Base-by-base conservation (phyloP, 2,888 invertebrate species). In the Bedellia somnulentella region DNA sequence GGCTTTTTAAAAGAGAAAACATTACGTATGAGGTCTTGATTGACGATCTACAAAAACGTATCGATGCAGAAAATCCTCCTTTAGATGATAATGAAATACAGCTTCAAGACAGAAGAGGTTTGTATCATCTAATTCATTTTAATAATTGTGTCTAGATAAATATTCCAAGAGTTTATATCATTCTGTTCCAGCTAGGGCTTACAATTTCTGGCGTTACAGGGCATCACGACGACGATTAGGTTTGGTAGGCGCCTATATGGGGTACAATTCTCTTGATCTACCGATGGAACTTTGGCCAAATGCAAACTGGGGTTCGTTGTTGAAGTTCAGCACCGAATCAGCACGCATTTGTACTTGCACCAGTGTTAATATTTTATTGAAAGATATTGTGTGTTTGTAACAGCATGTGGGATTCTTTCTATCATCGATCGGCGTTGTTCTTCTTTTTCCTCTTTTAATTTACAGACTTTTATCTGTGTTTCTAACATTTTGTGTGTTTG, bases 51-150 rank as follows among this genome's bases (percentile, higher is more conserved):
- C 90, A 92, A 57, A 76, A 78, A 45, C 85, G 85, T 27, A 91
- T 92, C 37, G 82, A 90, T 42, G 80, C 81, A 37, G 91, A 91
- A 64, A 92, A 91, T 60, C 89, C 89, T 26, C 78, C 81, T 3
- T 62, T 81, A 10, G 81, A 82, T 34, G 80, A 83, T 46, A 82
- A 83, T 32, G 86, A 87, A 48, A 52, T 79, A 24, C 81, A 80
- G 44, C 78, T 88, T 29, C 82, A 85, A 43, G 84, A 88, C 42
- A 75, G 85, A 49, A 73, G 81, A 78, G 86, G 86, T 86, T 57
- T 57, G 73, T 54, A 35, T 24, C 27, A 18, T 26, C 15, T 16
- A 13, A 14, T 13, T 6, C n/a, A 9, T 16, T n/a, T 15, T 10
- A 16, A 14, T 14, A 9, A 5, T 6, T 10, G 9, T 15, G 16